Conservation (phyloP, 2,888 invertebrate species). For the Cylindroiulus punctatus region DNA sequence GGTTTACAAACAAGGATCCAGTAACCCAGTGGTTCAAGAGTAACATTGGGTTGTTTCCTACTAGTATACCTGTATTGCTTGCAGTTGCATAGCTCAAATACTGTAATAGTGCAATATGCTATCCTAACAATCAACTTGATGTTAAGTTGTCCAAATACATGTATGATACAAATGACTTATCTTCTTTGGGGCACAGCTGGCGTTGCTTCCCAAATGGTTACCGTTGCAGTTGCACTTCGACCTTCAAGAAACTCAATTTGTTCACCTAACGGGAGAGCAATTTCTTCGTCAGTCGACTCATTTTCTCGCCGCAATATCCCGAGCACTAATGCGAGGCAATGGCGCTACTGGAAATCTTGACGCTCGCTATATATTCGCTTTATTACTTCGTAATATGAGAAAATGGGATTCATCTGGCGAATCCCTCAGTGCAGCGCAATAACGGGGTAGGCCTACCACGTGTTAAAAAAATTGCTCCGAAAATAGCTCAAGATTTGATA, state of each 20-base stretch:
- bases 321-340: not conserved
- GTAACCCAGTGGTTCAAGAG: no score
- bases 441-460: not conserved
- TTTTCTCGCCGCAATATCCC: not conserved
- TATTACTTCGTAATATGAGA: not conserved
- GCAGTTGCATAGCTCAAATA: not conserved
- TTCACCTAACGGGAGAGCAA: not conserved
- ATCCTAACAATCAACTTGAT: no score
- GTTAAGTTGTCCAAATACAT: no score
- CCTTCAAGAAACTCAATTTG: not conserved
- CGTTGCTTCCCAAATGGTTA: no score
- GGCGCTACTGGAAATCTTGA: not conserved
- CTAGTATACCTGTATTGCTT: no score
- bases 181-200: no score
- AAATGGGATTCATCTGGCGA: slow-evolving; percentile 8
- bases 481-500: not conserved
- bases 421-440: not conserved
- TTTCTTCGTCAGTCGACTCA: not conserved
- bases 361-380: not conserved
- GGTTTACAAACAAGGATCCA: no score
- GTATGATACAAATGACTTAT: no score
- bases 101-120: not conserved
- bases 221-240: no score
- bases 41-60: no score
- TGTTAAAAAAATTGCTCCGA: not conserved